These are phyloP conservation scores for Malurus melanocephalus DNA, from an alignment of 2,113 vertebrate genomes.

Conservation along the genomic window DNA sequence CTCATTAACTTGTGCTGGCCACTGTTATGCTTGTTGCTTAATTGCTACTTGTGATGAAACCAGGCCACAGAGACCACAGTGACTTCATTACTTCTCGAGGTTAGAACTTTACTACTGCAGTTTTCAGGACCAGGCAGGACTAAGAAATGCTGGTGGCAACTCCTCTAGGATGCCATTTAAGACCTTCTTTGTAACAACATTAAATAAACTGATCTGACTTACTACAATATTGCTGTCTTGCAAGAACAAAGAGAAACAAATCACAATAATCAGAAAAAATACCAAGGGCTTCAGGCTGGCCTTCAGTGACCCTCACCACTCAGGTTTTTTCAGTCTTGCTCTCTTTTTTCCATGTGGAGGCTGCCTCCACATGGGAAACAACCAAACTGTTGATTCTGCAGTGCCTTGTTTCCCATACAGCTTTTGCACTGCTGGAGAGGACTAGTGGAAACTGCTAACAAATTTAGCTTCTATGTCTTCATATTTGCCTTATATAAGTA, in stretches of 20 bases:
- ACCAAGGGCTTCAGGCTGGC: not conserved
- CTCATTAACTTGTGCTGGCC: conserved; percentile 3
- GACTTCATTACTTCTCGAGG: not conserved
- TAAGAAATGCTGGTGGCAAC: not conserved
- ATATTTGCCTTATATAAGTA: not conserved
- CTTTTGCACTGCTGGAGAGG: not conserved
- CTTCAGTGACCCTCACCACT: not conserved
- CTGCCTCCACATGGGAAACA: not conserved
- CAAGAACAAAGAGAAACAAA: not conserved
- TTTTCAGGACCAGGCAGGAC: not conserved
- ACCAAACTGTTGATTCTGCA: not conserved
- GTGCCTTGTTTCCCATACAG: not conserved
- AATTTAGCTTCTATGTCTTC: not conserved
- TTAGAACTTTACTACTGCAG: not conserved
- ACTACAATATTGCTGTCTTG: not conserved
- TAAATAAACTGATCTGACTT: not conserved
- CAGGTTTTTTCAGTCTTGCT: not conserved
- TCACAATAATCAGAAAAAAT: not conserved
- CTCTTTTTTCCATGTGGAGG: not conserved
- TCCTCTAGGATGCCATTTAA: not conserved
- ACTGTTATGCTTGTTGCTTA: not conserved
- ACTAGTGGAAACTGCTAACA: not conserved
- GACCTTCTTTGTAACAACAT: not conserved
- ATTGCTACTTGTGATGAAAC: not conserved
- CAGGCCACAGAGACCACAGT: not conserved